phyloP scores from a whole-genome alignment of 1,140 invertebrate species.

The Ceratina japonica region DNA sequence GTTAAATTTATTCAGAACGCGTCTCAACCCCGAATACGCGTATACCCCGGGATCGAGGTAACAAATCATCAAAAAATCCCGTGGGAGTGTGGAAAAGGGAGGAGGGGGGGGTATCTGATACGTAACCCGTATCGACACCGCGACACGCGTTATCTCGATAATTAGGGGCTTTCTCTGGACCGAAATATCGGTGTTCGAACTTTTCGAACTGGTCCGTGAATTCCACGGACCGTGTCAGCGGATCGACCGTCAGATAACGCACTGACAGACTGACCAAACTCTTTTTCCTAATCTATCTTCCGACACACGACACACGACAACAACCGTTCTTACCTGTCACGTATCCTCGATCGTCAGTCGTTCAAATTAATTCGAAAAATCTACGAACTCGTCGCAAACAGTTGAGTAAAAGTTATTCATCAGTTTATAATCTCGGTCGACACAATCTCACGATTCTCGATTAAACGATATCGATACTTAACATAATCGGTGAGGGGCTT shows the following conservation, averaged over 20 bases:
- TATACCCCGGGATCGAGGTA: background rate
- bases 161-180: conserved; percentile 68
- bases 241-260: conserved; percentile 58
- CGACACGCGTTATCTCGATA: conserved; percentile 72
- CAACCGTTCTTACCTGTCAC: background rate
- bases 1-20: background rate
- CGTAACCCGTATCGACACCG: conserved; percentile 66
- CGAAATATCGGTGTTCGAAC: conserved; percentile 62
- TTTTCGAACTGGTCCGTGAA: conserved; percentile 66
- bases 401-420: too few relatives aligned
- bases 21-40: background rate
- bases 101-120: conserved; percentile 53
- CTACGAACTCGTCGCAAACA: background rate
- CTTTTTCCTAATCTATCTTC: conserved; percentile 37
- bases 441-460: too few relatives aligned
- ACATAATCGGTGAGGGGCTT: too few relatives aligned
- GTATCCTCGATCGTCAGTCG: too few relatives aligned
- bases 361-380: background rate
- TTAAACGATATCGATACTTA: too few relatives aligned
- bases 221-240: conserved; percentile 59
- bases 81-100: conserved; percentile 59
- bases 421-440: background rate
- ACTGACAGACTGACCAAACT: conserved; percentile 44
- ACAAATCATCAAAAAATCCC: conserved; percentile 36
- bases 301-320: conserved; percentile 20